Conservation (phyloP, 2,113 vertebrate genomes). For the Carassius auratus region DNA sequence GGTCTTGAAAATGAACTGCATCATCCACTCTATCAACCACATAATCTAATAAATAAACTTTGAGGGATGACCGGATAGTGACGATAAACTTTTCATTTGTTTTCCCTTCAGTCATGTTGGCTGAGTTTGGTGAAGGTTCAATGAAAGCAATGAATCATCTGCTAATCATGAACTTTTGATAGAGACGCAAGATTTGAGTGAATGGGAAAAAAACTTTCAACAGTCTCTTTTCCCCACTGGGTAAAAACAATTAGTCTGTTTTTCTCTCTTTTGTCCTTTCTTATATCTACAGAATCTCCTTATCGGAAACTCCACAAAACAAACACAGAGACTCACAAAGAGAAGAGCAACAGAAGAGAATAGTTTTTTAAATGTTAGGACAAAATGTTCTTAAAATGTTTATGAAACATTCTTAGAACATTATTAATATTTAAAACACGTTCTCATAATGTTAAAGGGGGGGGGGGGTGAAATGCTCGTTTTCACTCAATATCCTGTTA, state of each 20-base stretch:
- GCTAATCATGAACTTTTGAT: constrained; percentile 7
- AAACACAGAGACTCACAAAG: not conserved
- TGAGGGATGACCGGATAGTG: constrained; percentile 29
- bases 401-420: no score
- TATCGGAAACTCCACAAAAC: not conserved
- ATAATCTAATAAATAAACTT: constrained; percentile 49
- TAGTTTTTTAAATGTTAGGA: no score
- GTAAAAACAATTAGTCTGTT: not conserved
- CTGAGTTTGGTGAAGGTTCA: constrained; percentile 16
- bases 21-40: constrained; percentile 29
- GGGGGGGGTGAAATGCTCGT: no score
- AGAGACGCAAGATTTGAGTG: not conserved
- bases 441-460: no score
- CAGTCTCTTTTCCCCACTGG: not conserved
- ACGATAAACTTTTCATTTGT: constrained; percentile 36
- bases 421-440: no score
- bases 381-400: no score
- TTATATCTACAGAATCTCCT: not conserved
- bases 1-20: constrained; percentile 30
- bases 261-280: constrained; percentile 1
- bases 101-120: constrained; percentile 14
- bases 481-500: no score
- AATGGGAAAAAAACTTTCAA: not conserved
- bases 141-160: constrained; percentile 17
- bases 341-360: not conserved